Percentiles rank a stretch among this genome's conserved stretches.
These are phyloP conservation scores for Clarias batrachus DNA, from an alignment of 2,113 vertebrate species.

Conservation along the genomic window DNA sequence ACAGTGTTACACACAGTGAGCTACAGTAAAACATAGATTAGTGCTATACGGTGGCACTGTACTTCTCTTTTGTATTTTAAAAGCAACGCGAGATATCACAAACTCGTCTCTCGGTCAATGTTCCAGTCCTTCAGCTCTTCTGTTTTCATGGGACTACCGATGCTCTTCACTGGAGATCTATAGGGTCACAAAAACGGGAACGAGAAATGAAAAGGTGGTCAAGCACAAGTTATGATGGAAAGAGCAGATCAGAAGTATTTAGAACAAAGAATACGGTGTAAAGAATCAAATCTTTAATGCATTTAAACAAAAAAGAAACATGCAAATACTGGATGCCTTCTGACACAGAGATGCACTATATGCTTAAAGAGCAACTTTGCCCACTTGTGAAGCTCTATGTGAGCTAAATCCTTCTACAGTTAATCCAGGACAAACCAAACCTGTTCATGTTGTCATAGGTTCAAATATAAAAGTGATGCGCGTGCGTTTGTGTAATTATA, in stretches of 20 bases:
- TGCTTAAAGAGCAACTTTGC: not conserved
- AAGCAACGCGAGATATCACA: constrained; percentile 81
- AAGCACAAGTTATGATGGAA: not conserved
- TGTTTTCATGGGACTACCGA: constrained; percentile 80
- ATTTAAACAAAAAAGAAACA: not conserved
- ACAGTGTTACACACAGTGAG: constrained; percentile 61
- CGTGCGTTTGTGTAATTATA: not conserved
- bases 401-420: not conserved
- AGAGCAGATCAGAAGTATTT: not conserved
- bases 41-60: constrained; percentile 78
- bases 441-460: not conserved
- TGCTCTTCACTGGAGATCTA: constrained; percentile 71
- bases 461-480: not conserved
- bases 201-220: not conserved
- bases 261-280: not conserved
- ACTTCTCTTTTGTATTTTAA: constrained; percentile 64
- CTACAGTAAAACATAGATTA: constrained; percentile 63
- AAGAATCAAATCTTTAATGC: not conserved
- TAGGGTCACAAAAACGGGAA: constrained; percentile 4
- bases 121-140: constrained; percentile 84
- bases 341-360: not conserved
- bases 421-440: not conserved
- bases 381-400: not conserved
- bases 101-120: constrained; percentile 96
- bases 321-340: not conserved